Conservation (phyloP, 2,113 vertebrate species). For the Pollachius pollachius region DNA sequence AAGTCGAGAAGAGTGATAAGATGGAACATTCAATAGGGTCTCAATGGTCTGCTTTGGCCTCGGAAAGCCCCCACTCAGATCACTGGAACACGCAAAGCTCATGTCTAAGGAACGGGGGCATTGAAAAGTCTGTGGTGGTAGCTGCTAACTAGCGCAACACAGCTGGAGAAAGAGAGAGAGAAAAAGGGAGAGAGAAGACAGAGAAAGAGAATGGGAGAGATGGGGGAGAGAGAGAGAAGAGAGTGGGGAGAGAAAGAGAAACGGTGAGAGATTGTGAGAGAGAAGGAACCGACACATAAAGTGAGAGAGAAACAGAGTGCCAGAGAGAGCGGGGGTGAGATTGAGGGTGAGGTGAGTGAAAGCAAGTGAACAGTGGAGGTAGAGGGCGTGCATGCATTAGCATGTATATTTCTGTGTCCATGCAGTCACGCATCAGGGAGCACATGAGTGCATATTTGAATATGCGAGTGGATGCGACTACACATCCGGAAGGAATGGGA, state of each 20-base stretch:
- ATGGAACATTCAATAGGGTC: conserved; percentile 9
- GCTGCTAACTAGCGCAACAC: too few relatives aligned
- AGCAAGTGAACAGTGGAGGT: background rate
- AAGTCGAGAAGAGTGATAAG: conserved; percentile 19
- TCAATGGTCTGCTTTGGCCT: conserved; percentile 15
- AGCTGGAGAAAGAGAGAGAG: too few relatives aligned
- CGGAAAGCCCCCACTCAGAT: too few relatives aligned
- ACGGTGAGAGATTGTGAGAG: conserved; percentile 18
- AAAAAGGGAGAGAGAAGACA: background rate
- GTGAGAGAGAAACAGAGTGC: background rate
- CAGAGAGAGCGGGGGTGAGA: background rate
- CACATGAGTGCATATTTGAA: conserved; percentile 11
- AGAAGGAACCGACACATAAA: too few relatives aligned
- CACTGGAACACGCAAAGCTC: too few relatives aligned
- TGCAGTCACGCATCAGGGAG: conserved; percentile 14
- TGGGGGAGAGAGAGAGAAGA: background rate
- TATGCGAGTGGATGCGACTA: conserved; percentile 18
- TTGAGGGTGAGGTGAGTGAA: background rate
- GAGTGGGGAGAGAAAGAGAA: conserved; percentile 16
- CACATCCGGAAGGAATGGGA: conserved; percentile 5
- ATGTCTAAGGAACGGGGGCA: too few relatives aligned
- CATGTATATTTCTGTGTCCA: conserved; percentile 25
- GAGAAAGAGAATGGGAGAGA: conserved; percentile 23
- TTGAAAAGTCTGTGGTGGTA: too few relatives aligned
- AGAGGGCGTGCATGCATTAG: background rate